These are phyloP conservation scores for Phytoseiulus persimilis DNA, from an alignment of 2,888 invertebrate species.

Conservation along the genomic window DNA sequence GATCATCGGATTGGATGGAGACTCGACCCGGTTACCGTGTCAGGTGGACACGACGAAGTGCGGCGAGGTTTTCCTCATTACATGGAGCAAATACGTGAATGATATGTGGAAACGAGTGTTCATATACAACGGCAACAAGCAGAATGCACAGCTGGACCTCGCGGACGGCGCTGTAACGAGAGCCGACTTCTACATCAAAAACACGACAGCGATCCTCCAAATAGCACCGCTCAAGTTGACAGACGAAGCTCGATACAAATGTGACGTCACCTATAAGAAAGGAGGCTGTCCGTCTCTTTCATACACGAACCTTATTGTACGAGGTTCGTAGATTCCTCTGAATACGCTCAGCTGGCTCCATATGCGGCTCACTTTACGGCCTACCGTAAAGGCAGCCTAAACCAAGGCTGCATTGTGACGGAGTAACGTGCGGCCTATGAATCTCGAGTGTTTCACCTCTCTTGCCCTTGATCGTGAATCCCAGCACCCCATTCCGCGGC, in stretches of 20 bases:
- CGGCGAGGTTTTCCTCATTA: conserved; percentile 26
- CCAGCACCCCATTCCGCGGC: too few species aligned
- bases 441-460: too few species aligned
- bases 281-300: conserved; percentile 34
- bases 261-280: conserved; percentile 29
- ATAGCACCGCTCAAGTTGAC: conserved; percentile 18
- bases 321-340: conserved; percentile 12
- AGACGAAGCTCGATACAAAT: conserved; percentile 35
- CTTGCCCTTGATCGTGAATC: too few species aligned
- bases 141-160: conserved; percentile 20
- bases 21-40: conserved; percentile 35
- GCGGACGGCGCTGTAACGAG: conserved; percentile 22
- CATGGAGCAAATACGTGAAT: conserved; percentile 31
- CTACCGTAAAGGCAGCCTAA: too few species aligned
- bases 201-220: conserved; percentile 28
- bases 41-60: conserved; percentile 24
- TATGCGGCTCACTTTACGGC: too few species aligned
- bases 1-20: conserved; percentile 32
- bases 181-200: conserved; percentile 36
- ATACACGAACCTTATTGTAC: conserved; percentile 24
- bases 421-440: too few species aligned
- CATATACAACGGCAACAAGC: conserved; percentile 16
- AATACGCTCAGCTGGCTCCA: neutral
- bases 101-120: conserved; percentile 36
- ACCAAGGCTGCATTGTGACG: too few species aligned